Evolutionary conservation across 1,140 invertebrate species (phyloP).

Genomic region (Vanessa atalanta): DNA sequence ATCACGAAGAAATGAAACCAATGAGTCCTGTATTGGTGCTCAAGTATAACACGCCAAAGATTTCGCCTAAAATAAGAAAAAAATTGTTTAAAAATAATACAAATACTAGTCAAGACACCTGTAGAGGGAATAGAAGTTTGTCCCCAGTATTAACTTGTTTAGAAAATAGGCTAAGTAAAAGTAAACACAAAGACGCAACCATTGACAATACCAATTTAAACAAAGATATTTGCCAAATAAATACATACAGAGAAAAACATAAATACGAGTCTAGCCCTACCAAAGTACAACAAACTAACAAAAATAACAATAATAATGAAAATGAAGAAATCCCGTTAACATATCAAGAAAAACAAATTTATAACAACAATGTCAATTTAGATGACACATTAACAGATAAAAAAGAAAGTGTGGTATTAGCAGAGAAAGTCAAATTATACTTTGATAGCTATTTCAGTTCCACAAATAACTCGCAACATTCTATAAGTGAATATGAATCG

Average conservation of each 20-base stretch:
- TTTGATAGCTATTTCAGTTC: slow-evolving; percentile 63
- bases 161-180: background rate
- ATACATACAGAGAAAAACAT: background rate
- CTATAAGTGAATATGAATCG: slow-evolving; percentile 61
- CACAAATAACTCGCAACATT: slow-evolving; percentile 53
- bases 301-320: no score
- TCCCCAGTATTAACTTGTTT: slow-evolving; percentile 32
- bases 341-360: no score
- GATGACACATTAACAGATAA: background rate
- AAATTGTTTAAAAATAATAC: slow-evolving; percentile 47
- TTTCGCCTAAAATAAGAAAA: slow-evolving; percentile 52
- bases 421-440: slow-evolving; percentile 59
- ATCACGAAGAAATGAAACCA: slow-evolving; percentile 1
- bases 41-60: slow-evolving; percentile 37
- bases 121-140: slow-evolving; percentile 17
- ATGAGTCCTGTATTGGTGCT: slow-evolving; percentile 42
- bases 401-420: slow-evolving; percentile 37
- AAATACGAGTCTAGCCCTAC: background rate
- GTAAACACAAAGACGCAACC: background rate
- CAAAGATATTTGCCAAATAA: no score
- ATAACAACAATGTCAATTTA: background rate
- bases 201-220: background rate
- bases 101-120: slow-evolving; percentile 1
- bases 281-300: no score
- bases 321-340: no score